Percentiles rank a stretch among this genome's conserved stretches.
These are phyloP conservation scores for Oncorhynchus nerka DNA, from an alignment of 2,113 vertebrate species.

Conservation along the genomic window DNA sequence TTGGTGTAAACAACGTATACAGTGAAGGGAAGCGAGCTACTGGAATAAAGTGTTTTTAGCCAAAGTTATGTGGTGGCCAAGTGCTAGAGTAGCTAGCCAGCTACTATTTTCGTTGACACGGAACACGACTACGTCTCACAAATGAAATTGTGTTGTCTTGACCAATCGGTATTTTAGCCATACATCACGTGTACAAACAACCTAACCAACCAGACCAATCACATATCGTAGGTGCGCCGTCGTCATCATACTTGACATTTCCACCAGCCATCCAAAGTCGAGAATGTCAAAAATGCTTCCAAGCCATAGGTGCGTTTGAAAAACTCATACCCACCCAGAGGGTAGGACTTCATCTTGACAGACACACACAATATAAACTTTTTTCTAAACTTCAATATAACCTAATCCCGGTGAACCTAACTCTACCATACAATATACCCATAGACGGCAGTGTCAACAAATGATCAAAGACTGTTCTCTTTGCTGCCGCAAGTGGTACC, in stretches of 20 bases:
- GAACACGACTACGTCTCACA: conserved; percentile 76
- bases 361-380: neutral
- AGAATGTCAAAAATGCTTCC: conserved; percentile 30
- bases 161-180: conserved; percentile 59
- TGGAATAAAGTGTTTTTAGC: conserved; percentile 16
- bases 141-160: conserved; percentile 26
- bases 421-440: no score
- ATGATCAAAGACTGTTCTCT: no score
- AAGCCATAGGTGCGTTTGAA: conserved; percentile 74
- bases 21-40: conserved; percentile 23
- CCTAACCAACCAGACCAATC: conserved; percentile 52
- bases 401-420: no score
- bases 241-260: neutral
- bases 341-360: neutral
- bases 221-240: fast-evolving
- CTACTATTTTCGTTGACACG: conserved; percentile 70
- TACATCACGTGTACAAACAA: conserved; percentile 4
- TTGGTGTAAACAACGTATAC: conserved; percentile 27
- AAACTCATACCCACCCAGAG: conserved; percentile 51
- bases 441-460: no score
- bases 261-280: conserved; percentile 32
- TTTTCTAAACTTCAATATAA: neutral
- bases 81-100: neutral
- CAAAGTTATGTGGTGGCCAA: neutral
- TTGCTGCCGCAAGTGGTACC: no score